Base-by-base conservation (phyloP, 2,113 vertebrate species). In the Boleophthalmus pectinirostris region DNA sequence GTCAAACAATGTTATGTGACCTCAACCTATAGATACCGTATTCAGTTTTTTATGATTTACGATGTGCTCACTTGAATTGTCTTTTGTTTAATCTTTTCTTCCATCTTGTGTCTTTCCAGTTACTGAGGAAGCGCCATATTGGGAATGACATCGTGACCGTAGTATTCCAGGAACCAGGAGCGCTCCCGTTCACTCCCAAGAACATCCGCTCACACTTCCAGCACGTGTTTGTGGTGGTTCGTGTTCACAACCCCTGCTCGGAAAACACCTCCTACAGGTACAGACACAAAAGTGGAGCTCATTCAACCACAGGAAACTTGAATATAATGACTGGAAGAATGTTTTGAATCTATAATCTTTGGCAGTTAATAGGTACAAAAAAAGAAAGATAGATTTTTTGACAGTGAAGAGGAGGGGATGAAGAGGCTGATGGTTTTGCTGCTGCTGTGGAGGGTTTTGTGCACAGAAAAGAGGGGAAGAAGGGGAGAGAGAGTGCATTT, bases 201-300 rank as follows among this genome's bases (percentile, higher is more conserved):
- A 99, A 98, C 90, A 99, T 98, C 70, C 96, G 97, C 6, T 99
- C 98, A 7, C 98, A 99, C 91, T 99, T 99, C 83, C 98, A 99
- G 90, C 98, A 99, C 0, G 98, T 98, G 53, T 99, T 99, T 11
- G 95, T 99, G 87, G 92, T 99, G 0, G 97, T 99, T 25, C 91
- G 94, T 45, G 96, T 91, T 7, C 96, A 98, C 45, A 92, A 87
- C 67, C 96, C 97, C 47, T 97, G 97, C 75, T 95, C 96, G 0
- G 97, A 99, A 67, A 95, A 92, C 21, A 94, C 95, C 79, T 96
- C 96, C 77, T 99, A 98, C 94, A 98, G 98, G 97, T 99, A 88
- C n/a, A 20, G n/a, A n/a, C 51, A 8, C 51, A 53, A 9, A 7
- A 3, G 20, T 11, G 10, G 20, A 54, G 9, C 7, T 9, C 20